These are phyloP conservation scores for Harmothoe impar DNA, from an alignment of 2,888 invertebrate species.

Conservation along the genomic window DNA sequence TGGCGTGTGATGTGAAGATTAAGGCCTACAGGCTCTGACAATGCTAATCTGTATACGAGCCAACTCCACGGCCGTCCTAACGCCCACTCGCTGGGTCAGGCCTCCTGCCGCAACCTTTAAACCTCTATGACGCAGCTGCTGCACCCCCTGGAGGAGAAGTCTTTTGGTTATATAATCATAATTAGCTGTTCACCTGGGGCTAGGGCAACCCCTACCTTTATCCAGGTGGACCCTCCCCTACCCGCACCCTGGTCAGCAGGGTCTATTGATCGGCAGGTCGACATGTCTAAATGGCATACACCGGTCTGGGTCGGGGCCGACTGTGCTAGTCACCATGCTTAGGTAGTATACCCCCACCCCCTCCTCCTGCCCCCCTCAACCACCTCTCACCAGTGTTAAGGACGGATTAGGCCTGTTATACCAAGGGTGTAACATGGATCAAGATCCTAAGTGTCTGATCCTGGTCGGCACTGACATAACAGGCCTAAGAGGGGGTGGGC, in stretches of 20 bases:
- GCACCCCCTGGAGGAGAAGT: neutral
- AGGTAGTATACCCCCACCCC: neutral
- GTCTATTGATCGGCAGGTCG: constrained; percentile 2
- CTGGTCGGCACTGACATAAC: neutral
- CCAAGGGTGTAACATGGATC: neutral
- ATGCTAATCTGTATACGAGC: too few species aligned
- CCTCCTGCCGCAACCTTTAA: too few species aligned
- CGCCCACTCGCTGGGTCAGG: too few species aligned
- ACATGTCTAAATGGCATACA: neutral
- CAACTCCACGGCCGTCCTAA: too few species aligned
- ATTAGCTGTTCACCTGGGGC: neutral
- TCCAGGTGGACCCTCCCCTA: too few species aligned
- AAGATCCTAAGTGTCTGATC: neutral
- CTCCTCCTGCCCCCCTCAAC: neutral
- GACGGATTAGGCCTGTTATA: neutral
- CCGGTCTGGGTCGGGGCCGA: neutral
- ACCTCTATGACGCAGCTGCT: too few species aligned
- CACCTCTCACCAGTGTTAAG: neutral
- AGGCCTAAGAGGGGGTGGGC: too few species aligned
- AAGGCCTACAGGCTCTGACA: too few species aligned
- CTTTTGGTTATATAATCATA: neutral
- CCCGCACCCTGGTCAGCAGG: constrained; percentile 5
- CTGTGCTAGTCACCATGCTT: too few species aligned
- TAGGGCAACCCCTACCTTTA: neutral
- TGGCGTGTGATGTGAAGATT: too few species aligned